phyloP scores from a whole-genome alignment of 2,113 vertebrate species.

The Aspidoscelis tigris region DNA sequence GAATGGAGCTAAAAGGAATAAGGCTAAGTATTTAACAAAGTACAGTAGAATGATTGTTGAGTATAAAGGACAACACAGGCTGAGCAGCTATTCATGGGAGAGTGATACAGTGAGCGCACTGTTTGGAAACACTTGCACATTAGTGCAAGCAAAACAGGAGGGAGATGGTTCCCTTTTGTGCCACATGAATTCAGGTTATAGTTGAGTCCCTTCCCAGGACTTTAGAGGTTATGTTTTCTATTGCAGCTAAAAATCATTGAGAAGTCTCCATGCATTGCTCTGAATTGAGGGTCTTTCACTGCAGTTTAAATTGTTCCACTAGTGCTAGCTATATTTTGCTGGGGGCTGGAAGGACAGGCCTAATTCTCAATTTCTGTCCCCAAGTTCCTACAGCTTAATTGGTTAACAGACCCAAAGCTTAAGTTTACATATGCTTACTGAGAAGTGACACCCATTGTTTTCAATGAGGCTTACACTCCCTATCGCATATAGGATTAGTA shows the following conservation, averaged over 20 bases:
- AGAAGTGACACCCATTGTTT: not conserved
- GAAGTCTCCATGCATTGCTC: conserved; percentile 20
- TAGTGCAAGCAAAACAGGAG: conserved; percentile 32
- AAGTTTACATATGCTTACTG: not conserved
- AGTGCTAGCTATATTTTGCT: conserved; percentile 20
- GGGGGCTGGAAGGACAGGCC: conserved; percentile 1
- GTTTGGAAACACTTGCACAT: conserved; percentile 51
- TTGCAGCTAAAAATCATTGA: conserved; percentile 36
- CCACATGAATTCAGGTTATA: conserved; percentile 48
- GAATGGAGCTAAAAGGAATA: conserved; percentile 53
- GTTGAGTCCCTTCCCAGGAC: conserved; percentile 36
- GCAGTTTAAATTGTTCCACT: conserved; percentile 21
- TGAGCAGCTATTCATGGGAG: conserved; percentile 51
- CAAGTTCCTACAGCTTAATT: not conserved
- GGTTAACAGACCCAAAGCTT: not conserved
- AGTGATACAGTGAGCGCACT: conserved; percentile 62
- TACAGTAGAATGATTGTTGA: conserved; percentile 68
- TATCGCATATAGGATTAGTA: too few relatives aligned
- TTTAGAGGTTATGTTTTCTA: conserved; percentile 31
- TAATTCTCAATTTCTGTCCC: not conserved
- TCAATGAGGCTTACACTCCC: not conserved
- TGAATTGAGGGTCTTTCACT: conserved; percentile 18
- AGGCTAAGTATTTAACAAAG: conserved; percentile 33
- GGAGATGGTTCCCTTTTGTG: conserved; percentile 38
- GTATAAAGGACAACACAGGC: conserved; percentile 30